These are phyloP conservation scores for Drosophila serrata DNA, from an alignment of 1,140 invertebrate genomes.

Conservation along the genomic window DNA sequence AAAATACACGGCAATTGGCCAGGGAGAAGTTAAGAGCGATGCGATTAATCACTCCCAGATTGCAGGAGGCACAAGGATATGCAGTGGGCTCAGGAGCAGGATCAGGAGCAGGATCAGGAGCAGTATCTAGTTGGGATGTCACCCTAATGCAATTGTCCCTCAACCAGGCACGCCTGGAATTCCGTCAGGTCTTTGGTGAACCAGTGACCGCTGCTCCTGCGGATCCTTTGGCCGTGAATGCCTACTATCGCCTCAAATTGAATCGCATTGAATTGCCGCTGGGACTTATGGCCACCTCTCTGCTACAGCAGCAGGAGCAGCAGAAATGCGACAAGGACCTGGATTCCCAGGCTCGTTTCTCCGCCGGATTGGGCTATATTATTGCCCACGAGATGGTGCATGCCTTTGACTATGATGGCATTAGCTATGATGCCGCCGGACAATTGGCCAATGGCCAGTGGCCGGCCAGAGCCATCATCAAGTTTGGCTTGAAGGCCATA, in stretches of 20 bases:
- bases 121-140: conserved; percentile 30
- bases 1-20: conserved; percentile 35
- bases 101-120: no score
- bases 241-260: conserved; percentile 72
- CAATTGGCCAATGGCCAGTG: conserved; percentile 55
- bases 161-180: conserved; percentile 25
- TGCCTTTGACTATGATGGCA: conserved; percentile 79
- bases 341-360: conserved; percentile 18
- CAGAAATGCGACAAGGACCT: not conserved
- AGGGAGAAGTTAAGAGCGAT: conserved; percentile 67
- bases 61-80: not conserved
- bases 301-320: conserved; percentile 17
- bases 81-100: no score
- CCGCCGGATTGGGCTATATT: conserved; percentile 66
- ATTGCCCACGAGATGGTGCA: conserved; percentile 77
- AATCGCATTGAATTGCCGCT: conserved; percentile 76
- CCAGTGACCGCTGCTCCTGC: conserved; percentile 1
- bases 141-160: conserved; percentile 64
- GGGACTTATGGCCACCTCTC: conserved; percentile 57
- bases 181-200: conserved; percentile 33
- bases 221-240: conserved; percentile 70
- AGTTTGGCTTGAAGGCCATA: conserved; percentile 54
- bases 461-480: conserved; percentile 66
- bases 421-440: conserved; percentile 74
- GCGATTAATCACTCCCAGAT: conserved; percentile 54